Conservation (phyloP, 2,113 vertebrate species). For the Psittacula cyanocephala region DNA sequence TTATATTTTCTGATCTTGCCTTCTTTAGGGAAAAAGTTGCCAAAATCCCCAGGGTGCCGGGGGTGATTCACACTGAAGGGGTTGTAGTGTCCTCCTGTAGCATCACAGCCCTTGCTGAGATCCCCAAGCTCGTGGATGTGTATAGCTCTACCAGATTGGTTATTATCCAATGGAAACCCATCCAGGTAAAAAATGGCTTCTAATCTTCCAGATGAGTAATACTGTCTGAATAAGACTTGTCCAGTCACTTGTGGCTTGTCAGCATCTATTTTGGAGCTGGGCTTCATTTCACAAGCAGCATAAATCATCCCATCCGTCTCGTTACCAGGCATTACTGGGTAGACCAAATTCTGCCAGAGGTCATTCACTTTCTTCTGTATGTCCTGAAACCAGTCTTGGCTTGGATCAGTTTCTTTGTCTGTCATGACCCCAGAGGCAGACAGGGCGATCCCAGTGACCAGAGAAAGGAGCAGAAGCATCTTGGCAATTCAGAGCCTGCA, state of each 20-base stretch:
- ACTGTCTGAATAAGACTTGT: constrained; percentile 82
- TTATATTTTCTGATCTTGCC: constrained; percentile 74
- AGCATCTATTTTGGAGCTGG: constrained; percentile 72
- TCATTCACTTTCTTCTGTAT: constrained; percentile 64
- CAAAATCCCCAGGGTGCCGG: constrained; percentile 91
- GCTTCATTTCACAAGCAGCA: constrained; percentile 80
- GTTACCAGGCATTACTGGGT: not conserved
- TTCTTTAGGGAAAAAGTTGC: constrained; percentile 82
- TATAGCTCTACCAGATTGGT: constrained; percentile 75
- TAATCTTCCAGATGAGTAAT: constrained; percentile 64
- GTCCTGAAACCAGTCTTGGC: not conserved
- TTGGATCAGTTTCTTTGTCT: not conserved
- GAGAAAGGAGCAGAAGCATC: constrained; percentile 65
- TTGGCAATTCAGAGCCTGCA: not conserved
- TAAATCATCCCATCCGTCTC: constrained; percentile 63
- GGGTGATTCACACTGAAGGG: constrained; percentile 81
- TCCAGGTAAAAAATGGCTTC: constrained; percentile 76
- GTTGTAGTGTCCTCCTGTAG: constrained; percentile 88
- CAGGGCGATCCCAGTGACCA: constrained; percentile 18
- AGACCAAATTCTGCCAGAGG: constrained; percentile 59
- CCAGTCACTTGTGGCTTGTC: constrained; percentile 80
- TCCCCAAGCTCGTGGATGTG: constrained; percentile 92
- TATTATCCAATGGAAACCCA: constrained; percentile 74
- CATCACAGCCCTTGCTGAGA: constrained; percentile 82
- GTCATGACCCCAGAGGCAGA: not conserved